Conservation (phyloP, 2,888 invertebrate species). For the Rhabditophanes sp. region DNA sequence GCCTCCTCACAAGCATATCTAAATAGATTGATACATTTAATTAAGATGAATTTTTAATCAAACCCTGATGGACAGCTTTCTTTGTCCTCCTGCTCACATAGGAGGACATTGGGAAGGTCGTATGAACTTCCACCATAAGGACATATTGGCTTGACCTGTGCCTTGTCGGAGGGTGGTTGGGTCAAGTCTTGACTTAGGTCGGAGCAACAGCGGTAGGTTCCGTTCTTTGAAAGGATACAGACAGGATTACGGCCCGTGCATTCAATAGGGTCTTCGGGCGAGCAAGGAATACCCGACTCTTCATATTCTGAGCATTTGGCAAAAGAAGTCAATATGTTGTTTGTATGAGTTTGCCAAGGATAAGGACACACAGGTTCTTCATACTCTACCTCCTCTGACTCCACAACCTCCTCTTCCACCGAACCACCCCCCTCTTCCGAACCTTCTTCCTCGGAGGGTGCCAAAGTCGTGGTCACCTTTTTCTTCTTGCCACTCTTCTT, state of each 20-base stretch:
- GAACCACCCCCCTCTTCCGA: too few relatives aligned
- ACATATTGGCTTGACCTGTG: too few relatives aligned
- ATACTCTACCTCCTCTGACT: too few relatives aligned
- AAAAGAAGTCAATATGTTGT: slow-evolving; percentile 25
- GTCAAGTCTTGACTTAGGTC: slow-evolving; percentile 8
- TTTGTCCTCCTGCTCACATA: slow-evolving; percentile 26
- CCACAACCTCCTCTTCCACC: too few relatives aligned
- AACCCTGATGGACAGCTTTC: slow-evolving; percentile 22
- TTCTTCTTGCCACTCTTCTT: too few relatives aligned
- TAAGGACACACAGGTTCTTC: slow-evolving; percentile 30
- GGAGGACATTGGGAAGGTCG: slow-evolving; percentile 22
- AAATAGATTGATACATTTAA: not conserved
- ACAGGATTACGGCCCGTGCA: slow-evolving; percentile 29
- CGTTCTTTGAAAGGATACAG: slow-evolving; percentile 20
- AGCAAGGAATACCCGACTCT: slow-evolving; percentile 24
- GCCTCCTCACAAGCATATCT: slow-evolving; percentile 13
- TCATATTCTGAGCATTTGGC: slow-evolving; percentile 22
- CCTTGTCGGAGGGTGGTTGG: too few relatives aligned
- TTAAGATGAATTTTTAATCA: too few relatives aligned
- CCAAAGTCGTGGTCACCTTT: too few relatives aligned
- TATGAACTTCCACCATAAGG: slow-evolving; percentile 26
- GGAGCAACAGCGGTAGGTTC: slow-evolving; percentile 18
- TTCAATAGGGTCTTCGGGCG: slow-evolving; percentile 28
- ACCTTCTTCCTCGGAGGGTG: too few relatives aligned
- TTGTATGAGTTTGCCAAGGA: slow-evolving; percentile 32